Evolutionary conservation across 2,888 invertebrate species (phyloP), one percentile per base, ranked within the genome.

Genomic region (Amiota mariae): DNA sequence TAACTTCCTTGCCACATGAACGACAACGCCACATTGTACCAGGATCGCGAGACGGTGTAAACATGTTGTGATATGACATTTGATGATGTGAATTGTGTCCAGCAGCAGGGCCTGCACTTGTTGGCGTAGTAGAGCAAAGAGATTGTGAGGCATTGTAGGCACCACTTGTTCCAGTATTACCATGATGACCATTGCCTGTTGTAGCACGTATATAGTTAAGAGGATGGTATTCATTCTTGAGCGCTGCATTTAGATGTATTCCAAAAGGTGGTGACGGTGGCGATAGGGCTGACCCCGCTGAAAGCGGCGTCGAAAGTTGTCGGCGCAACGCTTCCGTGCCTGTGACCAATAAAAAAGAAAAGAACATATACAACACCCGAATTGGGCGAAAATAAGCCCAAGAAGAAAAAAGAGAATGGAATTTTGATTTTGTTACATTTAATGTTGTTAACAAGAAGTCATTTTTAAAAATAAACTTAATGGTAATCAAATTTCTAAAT

Each of bases 31-130:
- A 95, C 88, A 94, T 92, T 79, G 94, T 92, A 72, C 94, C 92
- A 83, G 93, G 94, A 88, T 93, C 93, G 77, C 93, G 92, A 75
- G 94, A 92, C 84, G 94, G 93, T 86, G 93, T 93, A 91, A 95
- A 95, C 95, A 95, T 95, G 91, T 94, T 94, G 91, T 95, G 94
- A 92, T 95, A 95, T 82, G 94, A 93, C 91, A 94, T 93, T 83
- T 90, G 89, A 83, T 90, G 90, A 81, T 90, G 90, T 72, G 90
- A 89, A 76, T 89, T 89, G 76, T 89, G 89, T 9, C 81, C 81
- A 70, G 78, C 79, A 71, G 70, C 73, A 0, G 78, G 77, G 8
- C 81, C 82, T 70, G 78, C 79, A 72, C 72, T 73, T 0, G 78
- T 77, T 6, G 84, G 81, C 46, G 84, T 84, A 24, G 78, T 81